These are phyloP conservation scores for Copidosoma aretas DNA, from an alignment of 2,888 invertebrate species.

Conservation along the genomic window DNA sequence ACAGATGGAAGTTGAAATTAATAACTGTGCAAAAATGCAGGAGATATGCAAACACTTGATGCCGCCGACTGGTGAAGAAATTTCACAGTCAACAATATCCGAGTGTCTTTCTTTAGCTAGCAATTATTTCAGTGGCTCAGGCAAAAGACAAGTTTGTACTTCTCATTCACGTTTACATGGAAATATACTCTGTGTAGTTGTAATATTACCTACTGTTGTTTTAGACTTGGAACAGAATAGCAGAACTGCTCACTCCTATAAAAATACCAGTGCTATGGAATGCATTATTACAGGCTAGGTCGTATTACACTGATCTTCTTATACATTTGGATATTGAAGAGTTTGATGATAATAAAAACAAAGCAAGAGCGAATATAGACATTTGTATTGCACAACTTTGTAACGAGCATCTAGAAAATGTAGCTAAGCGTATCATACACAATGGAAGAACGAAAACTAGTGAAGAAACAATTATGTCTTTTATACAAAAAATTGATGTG, in stretches of 20 bases:
- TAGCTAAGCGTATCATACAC: conserved; percentile 45
- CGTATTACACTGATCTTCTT: conserved; percentile 48
- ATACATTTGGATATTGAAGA: conserved; percentile 46
- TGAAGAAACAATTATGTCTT: conserved; percentile 46
- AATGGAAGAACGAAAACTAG: conserved; percentile 42
- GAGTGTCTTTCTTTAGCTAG: conserved; percentile 50
- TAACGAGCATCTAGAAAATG: conserved; percentile 48
- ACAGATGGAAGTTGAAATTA: conserved; percentile 49
- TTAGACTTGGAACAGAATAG: conserved; percentile 51
- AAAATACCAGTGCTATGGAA: conserved; percentile 53
- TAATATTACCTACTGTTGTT: conserved; percentile 6
- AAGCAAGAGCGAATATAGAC: conserved; percentile 42
- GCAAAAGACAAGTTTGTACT: conserved; percentile 51
- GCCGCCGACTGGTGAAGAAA: conserved; percentile 49
- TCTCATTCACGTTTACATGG: not conserved
- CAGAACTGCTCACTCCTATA: conserved; percentile 46
- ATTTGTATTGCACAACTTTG: conserved; percentile 50
- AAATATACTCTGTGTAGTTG: not conserved
- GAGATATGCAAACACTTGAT: conserved; percentile 52
- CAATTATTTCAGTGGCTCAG: conserved; percentile 47
- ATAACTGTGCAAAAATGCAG: conserved; percentile 51
- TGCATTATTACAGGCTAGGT: conserved; percentile 49
- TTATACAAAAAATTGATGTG: conserved; percentile 54
- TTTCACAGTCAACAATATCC: conserved; percentile 47
- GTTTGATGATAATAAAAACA: conserved; percentile 22